Evolutionary conservation across 2,113 vertebrate genomes (phyloP), one percentile per base, ranked within the genome.

Genomic region (Recurvirostra avosetta): DNA sequence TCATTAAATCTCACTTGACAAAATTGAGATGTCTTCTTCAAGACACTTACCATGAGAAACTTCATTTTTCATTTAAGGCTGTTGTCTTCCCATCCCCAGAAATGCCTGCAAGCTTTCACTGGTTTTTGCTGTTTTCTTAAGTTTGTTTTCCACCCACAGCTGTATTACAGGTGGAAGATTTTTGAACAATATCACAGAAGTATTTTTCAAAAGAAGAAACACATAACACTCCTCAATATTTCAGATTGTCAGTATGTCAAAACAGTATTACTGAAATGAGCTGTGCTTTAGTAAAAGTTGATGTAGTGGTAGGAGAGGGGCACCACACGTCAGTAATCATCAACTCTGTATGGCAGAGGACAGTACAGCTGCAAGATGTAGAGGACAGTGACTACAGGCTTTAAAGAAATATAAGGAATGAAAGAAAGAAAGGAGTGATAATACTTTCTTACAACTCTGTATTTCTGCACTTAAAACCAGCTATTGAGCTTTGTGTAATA

Each of bases 271-370:
- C 32, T 55, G 55, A 49, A 82, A 53, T 29, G 34, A 79, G 40
- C 36, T 3, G 8, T 36, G 34, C 38, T 53, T 63, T 41, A 32
- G n/a, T 56, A 23, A 20, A 49, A 72, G 21, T 27, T 18, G 5
- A 8, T 55, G 23, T 63, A 50, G 23, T 23, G 26, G 26, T 59
- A 25, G 52, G 36, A 82, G 52, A n/a, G 55, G 15, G 47, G 23
- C 36, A 78, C 40, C 16, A 20, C 0, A 1, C 20, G 20, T 30
- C 26, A 9, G 1, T 29, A 65, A 27, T 53, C n/a, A 9, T 27
- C 23, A 13, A 56, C 49, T 53, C 32, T 59, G 32, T 6, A 3
- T 34, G 38, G 21, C 2, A 7, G 40, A 65, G 41, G 32, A 34
- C 62, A 43, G 30, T 19, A 29, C 0, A 4, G 47, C 66, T 67